Evolutionary conservation across 2,888 invertebrate species (phyloP), one percentile per base, ranked within the genome.

Genomic region (Gastracanthus pulcherrimus): DNA sequence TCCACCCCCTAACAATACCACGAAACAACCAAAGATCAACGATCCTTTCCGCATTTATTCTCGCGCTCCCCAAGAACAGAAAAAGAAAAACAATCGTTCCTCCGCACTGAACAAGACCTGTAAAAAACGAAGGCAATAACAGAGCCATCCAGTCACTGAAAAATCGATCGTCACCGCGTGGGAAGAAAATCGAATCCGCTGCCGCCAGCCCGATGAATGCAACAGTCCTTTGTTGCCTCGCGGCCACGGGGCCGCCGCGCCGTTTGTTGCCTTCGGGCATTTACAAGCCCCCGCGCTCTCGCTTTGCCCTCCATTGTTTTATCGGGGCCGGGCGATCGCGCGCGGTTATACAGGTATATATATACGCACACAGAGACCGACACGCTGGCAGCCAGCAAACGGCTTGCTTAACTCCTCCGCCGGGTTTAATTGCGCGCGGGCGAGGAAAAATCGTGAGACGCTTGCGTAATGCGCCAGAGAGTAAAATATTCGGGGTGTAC

Each of bases 361-460:
- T n/a, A n/a, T n/a, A n/a, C n/a, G n/a, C n/a, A n/a, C n/a, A n/a
- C n/a, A n/a, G n/a, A n/a, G n/a, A n/a, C n/a, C n/a, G n/a, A n/a
- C n/a, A 29, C 34, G 62, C n/a, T n/a, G n/a, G 16, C 34, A n/a
- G 67, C 67, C 19, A 67, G 67, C 67, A 67, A 76, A 76, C 67
- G 67, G 55, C 58, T 66, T 66, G 55, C 29, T 76, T 55, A 76
- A 67, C 55, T 76, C 41, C 6, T 23, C n/a, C 4, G 51, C n/a
- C 4, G 51, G 26, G 34, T 64, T 66, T 76, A 76, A 76, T 76
- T 76, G 41, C 31, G 31, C 58, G 29, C 16, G 11, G 16, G 2
- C 5, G 34, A 9, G 76, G 58, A 76, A 51, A 76, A 76, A 66
- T 76, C 67, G 66, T 76, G 76, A 66, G 67, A 19, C 55, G 76